phyloP scores from a whole-genome alignment of 2,888 invertebrate species.

The Andricus curvator region DNA sequence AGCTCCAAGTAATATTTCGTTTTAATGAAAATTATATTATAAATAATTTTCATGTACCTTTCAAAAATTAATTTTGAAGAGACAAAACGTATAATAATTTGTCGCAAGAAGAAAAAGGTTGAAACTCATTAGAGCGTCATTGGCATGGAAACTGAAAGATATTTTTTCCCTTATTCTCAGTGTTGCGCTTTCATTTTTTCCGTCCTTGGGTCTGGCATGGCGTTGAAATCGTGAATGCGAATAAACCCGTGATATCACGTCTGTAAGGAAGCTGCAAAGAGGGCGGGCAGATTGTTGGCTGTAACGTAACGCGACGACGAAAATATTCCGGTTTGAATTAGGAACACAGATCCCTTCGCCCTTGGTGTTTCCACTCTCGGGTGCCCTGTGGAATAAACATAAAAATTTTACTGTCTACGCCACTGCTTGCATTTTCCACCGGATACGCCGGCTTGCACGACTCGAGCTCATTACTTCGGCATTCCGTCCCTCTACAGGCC shows the following conservation, averaged over 20 bases:
- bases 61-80: no score
- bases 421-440: conserved; percentile 56
- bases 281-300: conserved; percentile 10
- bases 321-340: conserved; percentile 51
- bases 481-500: conserved; percentile 51
- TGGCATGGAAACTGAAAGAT: neutral
- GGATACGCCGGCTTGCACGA: conserved; percentile 52
- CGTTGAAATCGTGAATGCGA: neutral
- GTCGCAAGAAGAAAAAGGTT: neutral
- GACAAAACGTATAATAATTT: neutral
- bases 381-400: conserved; percentile 48
- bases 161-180: neutral
- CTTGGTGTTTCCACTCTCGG: conserved; percentile 41
- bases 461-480: conserved; percentile 60
- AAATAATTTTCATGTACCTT: no score
- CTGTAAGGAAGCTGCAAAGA: conserved; percentile 22
- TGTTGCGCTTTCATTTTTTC: conserved; percentile 21
- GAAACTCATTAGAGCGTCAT: neutral
- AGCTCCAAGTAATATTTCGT: no score
- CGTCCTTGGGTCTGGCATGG: neutral
- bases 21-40: no score
- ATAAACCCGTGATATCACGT: neutral
- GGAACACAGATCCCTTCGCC: conserved; percentile 38
- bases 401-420: conserved; percentile 57
- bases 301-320: conserved; percentile 1